phyloP scores from a whole-genome alignment of 2,888 invertebrate genomes.

The Drosophila meridiana region DNA sequence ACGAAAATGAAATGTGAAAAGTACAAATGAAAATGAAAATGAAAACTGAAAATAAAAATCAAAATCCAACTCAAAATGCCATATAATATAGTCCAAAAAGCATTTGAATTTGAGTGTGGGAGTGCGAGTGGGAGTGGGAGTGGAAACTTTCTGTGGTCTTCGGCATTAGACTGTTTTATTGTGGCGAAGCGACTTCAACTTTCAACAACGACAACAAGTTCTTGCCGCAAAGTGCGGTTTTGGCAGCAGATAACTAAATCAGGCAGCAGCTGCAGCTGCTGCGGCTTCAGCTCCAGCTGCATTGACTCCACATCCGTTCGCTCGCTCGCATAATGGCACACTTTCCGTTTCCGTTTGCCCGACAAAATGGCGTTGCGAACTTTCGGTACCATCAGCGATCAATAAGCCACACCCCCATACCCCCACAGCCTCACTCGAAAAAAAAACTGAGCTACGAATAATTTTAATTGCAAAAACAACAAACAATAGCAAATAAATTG shows the following conservation, averaged over 20 bases:
- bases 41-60: not conserved
- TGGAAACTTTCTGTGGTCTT: slow-evolving; percentile 63
- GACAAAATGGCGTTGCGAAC: slow-evolving; percentile 59
- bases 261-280: slow-evolving; percentile 37
- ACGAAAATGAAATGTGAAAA: slow-evolving; percentile 12
- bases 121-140: not conserved
- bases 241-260: slow-evolving; percentile 67
- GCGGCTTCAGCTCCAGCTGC: slow-evolving; percentile 33
- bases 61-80: not conserved
- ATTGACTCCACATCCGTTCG: slow-evolving; percentile 51
- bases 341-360: slow-evolving; percentile 74
- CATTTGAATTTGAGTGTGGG: slow-evolving; percentile 37
- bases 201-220: slow-evolving; percentile 53
- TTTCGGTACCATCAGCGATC: slow-evolving; percentile 52
- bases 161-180: slow-evolving; percentile 48
- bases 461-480: slow-evolving; percentile 71
- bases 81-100: slow-evolving; percentile 28
- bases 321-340: slow-evolving; percentile 71
- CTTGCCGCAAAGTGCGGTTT: slow-evolving; percentile 55
- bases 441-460: slow-evolving; percentile 43
- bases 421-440: slow-evolving; percentile 8
- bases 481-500: slow-evolving; percentile 70
- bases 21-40: slow-evolving; percentile 24
- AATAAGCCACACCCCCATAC: slow-evolving; percentile 36
- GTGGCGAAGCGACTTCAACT: slow-evolving; percentile 55